Percentiles rank a stretch among this genome's conserved stretches.
Conservation (phyloP, 2,888 invertebrate genomes). For the Ormia ochracea region DNA sequence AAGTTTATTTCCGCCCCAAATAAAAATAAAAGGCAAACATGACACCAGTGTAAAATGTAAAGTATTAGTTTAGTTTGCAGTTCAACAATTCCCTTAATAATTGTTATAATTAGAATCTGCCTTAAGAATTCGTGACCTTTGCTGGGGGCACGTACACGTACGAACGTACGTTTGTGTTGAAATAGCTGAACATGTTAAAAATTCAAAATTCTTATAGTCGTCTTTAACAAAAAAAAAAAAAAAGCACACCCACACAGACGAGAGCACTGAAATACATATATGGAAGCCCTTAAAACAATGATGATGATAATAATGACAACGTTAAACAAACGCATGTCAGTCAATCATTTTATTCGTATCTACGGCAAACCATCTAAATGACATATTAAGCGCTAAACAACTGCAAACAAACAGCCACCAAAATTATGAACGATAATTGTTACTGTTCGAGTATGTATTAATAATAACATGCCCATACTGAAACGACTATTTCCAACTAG, state of each 20-base stretch:
- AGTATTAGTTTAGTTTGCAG: constrained; percentile 14
- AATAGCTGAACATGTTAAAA: constrained; percentile 2
- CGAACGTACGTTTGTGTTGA: background rate
- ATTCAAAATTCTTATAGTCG: constrained; percentile 9
- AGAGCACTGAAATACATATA: constrained; percentile 17
- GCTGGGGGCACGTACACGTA: constrained; percentile 25
- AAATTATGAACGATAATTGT: constrained; percentile 32
- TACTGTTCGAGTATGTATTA: too few relatives aligned
- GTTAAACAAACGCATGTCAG: constrained; percentile 54
- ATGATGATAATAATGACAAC: constrained; percentile 49
- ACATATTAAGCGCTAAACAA: constrained; percentile 76
- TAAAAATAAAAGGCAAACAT: constrained; percentile 7
- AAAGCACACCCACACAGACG: too few relatives aligned
- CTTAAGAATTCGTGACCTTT: constrained; percentile 60
- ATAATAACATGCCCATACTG: background rate
- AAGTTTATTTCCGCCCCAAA: constrained; percentile 64
- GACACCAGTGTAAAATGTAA: background rate
- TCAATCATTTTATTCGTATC: constrained; percentile 67
- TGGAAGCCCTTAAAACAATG: constrained; percentile 25
- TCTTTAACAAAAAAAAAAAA: background rate
- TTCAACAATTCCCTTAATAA: constrained; percentile 65
- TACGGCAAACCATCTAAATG: constrained; percentile 76
- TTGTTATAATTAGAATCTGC: constrained; percentile 46
- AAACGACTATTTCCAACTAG: background rate
- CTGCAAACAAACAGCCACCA: constrained; percentile 66